A percentile compares a stretch with the other conserved stretches of the same genome.
Evolutionary conservation across 2,113 vertebrate species (phyloP).

Genomic region (Siniperca chuatsi): DNA sequence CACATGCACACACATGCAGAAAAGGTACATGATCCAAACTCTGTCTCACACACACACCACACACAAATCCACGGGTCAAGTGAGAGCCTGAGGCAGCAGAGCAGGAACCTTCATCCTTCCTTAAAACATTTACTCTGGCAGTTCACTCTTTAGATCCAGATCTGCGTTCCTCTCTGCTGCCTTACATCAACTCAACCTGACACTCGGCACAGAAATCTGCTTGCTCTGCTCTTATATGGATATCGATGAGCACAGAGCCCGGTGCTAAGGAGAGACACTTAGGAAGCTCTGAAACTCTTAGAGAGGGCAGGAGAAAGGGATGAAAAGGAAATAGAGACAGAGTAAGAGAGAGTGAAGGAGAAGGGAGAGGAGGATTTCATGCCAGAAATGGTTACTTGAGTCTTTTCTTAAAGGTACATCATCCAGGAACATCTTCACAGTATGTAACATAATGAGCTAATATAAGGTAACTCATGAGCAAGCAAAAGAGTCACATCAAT

Average conservation of each 20-base stretch:
- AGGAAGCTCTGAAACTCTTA: constrained; percentile 23
- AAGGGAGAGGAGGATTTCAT: constrained; percentile 14
- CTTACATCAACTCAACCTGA: constrained; percentile 58
- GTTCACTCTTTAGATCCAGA: constrained; percentile 42
- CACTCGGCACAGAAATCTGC: constrained; percentile 47
- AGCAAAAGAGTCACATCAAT: not conserved
- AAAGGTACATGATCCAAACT: not conserved
- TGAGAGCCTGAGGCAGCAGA: constrained; percentile 29
- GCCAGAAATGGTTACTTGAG: constrained; percentile 29
- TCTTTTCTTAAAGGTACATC: constrained; percentile 17
- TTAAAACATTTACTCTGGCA: constrained; percentile 67
- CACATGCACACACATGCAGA: constrained; percentile 3
- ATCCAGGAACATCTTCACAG: constrained; percentile 17
- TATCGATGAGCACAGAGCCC: constrained; percentile 52
- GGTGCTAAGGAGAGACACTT: constrained; percentile 24
- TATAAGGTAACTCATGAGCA: not conserved
- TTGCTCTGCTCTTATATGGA: constrained; percentile 78
- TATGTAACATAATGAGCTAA: constrained; percentile 18
- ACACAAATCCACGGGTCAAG: constrained; percentile 10
- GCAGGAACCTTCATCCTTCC: constrained; percentile 30
- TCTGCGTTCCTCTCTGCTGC: constrained; percentile 62
- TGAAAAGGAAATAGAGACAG: not conserved
- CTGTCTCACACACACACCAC: not conserved
- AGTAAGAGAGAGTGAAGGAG: not conserved
- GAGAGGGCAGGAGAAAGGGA: constrained; percentile 4